These are phyloP conservation scores for Tetropium fuscum DNA, from an alignment of 2,888 invertebrate genomes.

Conservation along the genomic window DNA sequence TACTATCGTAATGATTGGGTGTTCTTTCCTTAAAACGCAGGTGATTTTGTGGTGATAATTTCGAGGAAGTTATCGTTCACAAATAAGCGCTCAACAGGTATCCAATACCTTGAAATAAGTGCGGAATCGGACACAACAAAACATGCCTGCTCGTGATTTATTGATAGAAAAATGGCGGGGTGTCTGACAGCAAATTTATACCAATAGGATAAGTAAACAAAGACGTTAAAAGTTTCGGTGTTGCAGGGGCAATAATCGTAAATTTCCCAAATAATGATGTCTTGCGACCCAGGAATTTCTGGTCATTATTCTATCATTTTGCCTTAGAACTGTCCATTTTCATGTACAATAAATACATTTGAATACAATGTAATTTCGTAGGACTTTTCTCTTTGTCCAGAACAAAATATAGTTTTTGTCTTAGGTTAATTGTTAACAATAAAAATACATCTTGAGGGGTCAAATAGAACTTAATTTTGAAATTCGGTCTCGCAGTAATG, in stretches of 20 bases:
- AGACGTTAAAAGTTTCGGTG: slow-evolving; percentile 38
- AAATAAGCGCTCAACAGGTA: slow-evolving; percentile 44
- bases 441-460: too few species aligned
- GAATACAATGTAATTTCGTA: too few species aligned
- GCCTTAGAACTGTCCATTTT: too few species aligned
- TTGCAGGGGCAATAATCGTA: slow-evolving; percentile 39
- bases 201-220: slow-evolving; percentile 41
- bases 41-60: slow-evolving; percentile 47
- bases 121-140: slow-evolving; percentile 45
- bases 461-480: too few species aligned
- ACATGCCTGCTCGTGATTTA: slow-evolving; percentile 44
- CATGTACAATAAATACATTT: too few species aligned
- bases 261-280: slow-evolving; percentile 42
- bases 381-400: too few species aligned
- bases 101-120: slow-evolving; percentile 43
- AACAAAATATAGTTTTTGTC: too few species aligned
- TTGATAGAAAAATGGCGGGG: slow-evolving; percentile 36
- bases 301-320: too few species aligned
- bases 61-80: slow-evolving; percentile 49
- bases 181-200: slow-evolving; percentile 41
- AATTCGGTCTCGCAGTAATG: too few species aligned
- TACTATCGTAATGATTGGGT: slow-evolving; percentile 19
- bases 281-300: too few species aligned
- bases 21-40: slow-evolving; percentile 41
- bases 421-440: too few species aligned